Percentiles rank a stretch among this genome's conserved stretches.
Conservation (phyloP, 2,797 vertebrate genomes). For the Novumbra hubbsi region DNA sequence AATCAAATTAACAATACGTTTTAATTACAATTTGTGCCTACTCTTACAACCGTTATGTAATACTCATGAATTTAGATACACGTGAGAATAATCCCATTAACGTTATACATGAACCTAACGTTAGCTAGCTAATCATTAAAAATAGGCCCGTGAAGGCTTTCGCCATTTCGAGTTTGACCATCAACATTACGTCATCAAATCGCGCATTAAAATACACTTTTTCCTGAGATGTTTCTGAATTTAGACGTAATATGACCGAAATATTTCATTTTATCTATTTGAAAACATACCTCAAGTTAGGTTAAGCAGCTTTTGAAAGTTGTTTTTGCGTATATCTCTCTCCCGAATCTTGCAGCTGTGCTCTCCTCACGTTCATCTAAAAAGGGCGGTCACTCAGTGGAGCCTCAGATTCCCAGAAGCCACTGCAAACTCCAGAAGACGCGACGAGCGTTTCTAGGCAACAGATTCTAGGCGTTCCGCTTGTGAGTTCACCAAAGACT, state of each 20-base stretch:
- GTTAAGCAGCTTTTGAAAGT: conserved; percentile 45
- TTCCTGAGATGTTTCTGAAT: conserved; percentile 57
- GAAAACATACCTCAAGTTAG: conserved; percentile 58
- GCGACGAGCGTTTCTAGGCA: conserved; percentile 60
- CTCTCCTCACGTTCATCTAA: conserved; percentile 67
- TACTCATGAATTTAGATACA: background rate
- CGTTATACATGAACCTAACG: background rate
- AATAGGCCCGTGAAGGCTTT: conserved; percentile 65
- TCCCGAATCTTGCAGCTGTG: conserved; percentile 58
- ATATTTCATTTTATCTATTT: conserved; percentile 16
- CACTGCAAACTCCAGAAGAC: conserved; percentile 57
- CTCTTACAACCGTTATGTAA: background rate
- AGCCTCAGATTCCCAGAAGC: conserved; percentile 79
- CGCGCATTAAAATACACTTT: conserved; percentile 91
- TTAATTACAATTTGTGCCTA: background rate
- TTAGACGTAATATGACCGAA: conserved; percentile 19
- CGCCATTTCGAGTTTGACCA: conserved; percentile 77
- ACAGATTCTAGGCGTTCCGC: conserved; percentile 24
- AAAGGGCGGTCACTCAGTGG: conserved; percentile 76
- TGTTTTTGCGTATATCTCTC: conserved; percentile 55
- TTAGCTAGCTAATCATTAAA: background rate
- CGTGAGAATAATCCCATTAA: background rate
- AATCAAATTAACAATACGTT: background rate
- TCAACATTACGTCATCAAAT: conserved; percentile 92
- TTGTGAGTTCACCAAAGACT: background rate